Evolutionary conservation across 2,113 vertebrate genomes (phyloP).

Genomic region (Nymphicus hollandicus): DNA sequence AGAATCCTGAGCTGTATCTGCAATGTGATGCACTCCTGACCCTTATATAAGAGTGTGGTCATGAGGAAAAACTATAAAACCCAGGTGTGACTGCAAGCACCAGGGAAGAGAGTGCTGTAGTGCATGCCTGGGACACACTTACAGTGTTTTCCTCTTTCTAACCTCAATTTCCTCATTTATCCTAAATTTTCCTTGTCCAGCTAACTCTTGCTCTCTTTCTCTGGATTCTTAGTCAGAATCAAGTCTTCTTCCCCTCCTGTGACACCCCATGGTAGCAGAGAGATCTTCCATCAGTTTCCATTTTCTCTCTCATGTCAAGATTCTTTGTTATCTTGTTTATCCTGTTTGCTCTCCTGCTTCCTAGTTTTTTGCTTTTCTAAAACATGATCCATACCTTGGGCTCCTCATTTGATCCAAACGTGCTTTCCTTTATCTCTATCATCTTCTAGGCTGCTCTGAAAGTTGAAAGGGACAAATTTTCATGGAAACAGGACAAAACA

Average conservation of each 20-base stretch:
- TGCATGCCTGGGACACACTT: accelerated
- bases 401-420: background rate
- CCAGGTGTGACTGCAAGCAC: background rate
- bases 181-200: background rate
- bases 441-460: background rate
- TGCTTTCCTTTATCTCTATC: background rate
- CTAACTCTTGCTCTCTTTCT: background rate
- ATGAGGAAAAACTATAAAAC: background rate
- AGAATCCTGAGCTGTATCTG: background rate
- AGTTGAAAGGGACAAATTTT: background rate
- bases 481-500: background rate
- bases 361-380: background rate
- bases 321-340: background rate
- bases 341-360: background rate
- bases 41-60: background rate
- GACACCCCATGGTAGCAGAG: background rate
- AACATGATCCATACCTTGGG: background rate
- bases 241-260: background rate
- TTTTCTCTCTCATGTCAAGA: background rate
- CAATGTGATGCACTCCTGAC: accelerated
- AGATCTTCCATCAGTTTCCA: background rate
- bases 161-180: background rate
- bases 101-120: background rate
- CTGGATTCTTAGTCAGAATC: background rate
- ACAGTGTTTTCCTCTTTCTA: background rate